Evolutionary conservation across 2,888 invertebrate species (phyloP).

Genomic region (Yponomeuta malinellus): DNA sequence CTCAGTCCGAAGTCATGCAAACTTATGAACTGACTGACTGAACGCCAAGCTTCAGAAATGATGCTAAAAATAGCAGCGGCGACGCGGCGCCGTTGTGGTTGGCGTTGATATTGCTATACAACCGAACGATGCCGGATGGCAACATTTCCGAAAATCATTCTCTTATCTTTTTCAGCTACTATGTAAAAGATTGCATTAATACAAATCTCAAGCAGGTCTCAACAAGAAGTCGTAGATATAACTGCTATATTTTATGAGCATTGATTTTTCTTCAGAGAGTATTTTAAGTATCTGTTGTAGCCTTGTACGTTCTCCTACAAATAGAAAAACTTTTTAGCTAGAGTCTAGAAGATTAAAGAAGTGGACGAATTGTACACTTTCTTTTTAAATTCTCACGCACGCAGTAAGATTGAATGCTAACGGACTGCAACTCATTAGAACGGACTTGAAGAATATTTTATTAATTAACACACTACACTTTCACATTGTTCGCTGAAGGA

Average conservation of each 20-base stretch:
- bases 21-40: conserved; percentile 30
- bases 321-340: background rate
- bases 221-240: background rate
- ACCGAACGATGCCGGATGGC: background rate
- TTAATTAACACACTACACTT: conserved; percentile 15
- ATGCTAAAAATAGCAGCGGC: conserved; percentile 58
- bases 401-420: conserved; percentile 3
- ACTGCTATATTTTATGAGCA: background rate
- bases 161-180: background rate
- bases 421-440: conserved; percentile 2
- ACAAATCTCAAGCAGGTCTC: background rate
- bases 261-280: background rate
- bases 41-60: conserved; percentile 37
- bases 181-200: background rate
- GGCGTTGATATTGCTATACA: conserved; percentile 2
- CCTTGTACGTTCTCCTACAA: background rate
- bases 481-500: conserved; percentile 18
- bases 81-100: conserved; percentile 17
- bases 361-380: background rate
- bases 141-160: background rate
- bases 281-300: background rate
- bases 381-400: conserved; percentile 1
- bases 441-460: conserved; percentile 6
- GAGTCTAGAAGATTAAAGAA: background rate
- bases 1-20: conserved; percentile 39